A percentile compares a stretch with the other conserved stretches of the same genome.
Conservation (phyloP, 2,888 invertebrate species). For the Drosophila paramelanica region DNA sequence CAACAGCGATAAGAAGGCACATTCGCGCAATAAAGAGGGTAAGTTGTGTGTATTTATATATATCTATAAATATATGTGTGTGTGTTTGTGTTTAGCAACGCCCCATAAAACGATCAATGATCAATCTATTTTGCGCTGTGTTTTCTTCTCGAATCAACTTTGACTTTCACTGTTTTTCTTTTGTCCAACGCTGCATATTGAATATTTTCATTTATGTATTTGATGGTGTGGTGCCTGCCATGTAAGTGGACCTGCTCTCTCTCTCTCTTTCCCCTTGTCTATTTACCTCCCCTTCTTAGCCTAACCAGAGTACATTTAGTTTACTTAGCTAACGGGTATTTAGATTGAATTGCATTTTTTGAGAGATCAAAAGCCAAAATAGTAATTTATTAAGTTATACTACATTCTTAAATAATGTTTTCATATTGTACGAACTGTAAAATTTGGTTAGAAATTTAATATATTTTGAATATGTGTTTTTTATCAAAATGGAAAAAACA, state of each 20-base stretch:
- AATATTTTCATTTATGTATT: constrained; percentile 45
- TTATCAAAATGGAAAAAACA: too few species aligned
- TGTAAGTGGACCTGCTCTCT: constrained; percentile 52
- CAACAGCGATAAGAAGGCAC: constrained; percentile 83
- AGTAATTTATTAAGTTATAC: too few species aligned
- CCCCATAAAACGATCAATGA: constrained; percentile 12
- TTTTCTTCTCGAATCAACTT: constrained; percentile 29
- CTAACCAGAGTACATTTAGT: background rate
- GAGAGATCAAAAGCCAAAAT: too few species aligned
- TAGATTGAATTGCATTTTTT: background rate
- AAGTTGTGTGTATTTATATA: constrained; percentile 38
- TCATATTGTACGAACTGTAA: too few species aligned
- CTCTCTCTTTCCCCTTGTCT: constrained; percentile 17
- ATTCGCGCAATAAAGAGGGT: constrained; percentile 85
- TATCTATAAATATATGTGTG: background rate
- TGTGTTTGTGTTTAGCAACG: constrained; percentile 7
- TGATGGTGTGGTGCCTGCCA: constrained; percentile 51
- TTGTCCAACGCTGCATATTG: constrained; percentile 51
- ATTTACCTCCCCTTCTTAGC: constrained; percentile 2
- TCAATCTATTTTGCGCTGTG: constrained; percentile 17
- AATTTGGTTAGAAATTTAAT: too few species aligned
- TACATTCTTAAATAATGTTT: too few species aligned
- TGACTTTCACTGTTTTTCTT: constrained; percentile 28
- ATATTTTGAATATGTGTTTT: too few species aligned
- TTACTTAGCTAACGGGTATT: background rate